Percentiles rank a stretch among this genome's conserved stretches.
phyloP scores from a whole-genome alignment of 1,140 invertebrate species.

The Dermatophagoides farinae region DNA sequence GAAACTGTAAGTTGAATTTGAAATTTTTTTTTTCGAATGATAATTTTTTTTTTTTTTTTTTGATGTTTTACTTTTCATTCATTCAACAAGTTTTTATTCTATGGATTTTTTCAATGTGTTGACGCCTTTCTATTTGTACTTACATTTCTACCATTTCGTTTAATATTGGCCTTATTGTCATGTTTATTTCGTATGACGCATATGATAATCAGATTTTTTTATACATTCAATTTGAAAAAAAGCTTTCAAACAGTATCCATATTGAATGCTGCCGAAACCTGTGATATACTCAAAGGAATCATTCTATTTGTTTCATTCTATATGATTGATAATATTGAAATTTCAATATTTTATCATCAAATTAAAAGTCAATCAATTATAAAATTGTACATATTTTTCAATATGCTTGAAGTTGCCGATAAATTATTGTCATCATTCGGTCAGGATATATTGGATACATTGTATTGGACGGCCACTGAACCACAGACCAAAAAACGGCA shows the following conservation, averaged over 20 bases:
- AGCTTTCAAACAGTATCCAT: conserved; percentile 20
- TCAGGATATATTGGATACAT: conserved; percentile 87
- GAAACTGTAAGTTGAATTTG: conserved; percentile 27
- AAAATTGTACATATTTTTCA: conserved; percentile 98
- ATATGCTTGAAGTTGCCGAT: conserved; percentile 96
- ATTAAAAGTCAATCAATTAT: conserved; percentile 97
- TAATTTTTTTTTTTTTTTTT: conserved; percentile 6
- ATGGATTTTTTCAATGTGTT: conserved; percentile 89
- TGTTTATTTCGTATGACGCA: conserved; percentile 46
- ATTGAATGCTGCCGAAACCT: conserved; percentile 75
- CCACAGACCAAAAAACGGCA: conserved; percentile 46
- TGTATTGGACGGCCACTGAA: conserved; percentile 94
- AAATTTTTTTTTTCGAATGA: not conserved
- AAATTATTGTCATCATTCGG: conserved; percentile 88
- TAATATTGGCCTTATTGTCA: conserved; percentile 61
- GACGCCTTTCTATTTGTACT: conserved; percentile 95
- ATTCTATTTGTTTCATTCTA: conserved; percentile 64
- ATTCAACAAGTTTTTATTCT: conserved; percentile 53
- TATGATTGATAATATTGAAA: conserved; percentile 75
- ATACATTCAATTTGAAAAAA: conserved; percentile 1
- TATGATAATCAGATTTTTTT: not conserved
- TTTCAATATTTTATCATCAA: conserved; percentile 94
- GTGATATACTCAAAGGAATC: conserved; percentile 80
- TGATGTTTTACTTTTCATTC: not conserved
- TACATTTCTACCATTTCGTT: conserved; percentile 84